Evolutionary conservation across 2,113 vertebrate species (phyloP), one percentile per base, ranked within the genome.

Genomic region (Nycticebus coucang): DNA sequence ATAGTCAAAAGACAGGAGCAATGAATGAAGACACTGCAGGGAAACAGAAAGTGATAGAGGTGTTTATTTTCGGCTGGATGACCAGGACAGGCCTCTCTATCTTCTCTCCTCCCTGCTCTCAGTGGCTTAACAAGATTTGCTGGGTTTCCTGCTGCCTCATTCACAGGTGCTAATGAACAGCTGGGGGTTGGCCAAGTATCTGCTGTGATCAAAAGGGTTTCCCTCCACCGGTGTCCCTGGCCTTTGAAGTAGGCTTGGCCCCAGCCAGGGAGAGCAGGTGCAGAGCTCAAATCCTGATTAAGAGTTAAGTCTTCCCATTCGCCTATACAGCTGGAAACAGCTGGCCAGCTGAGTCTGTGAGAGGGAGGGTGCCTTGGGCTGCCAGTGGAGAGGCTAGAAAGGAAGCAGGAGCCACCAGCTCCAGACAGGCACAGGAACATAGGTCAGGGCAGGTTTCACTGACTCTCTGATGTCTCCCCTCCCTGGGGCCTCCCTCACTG

Each of bases 241-340:
- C 59, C 24, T 83, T 26, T 64, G 53, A 87, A 55, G 59, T 28
- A 55, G 86, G 19, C 45, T 81, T 50, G 68, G 78, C 14, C 37
- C 60, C 45, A 26, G 90, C 87, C 60, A 74, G 85, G 30, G 64
- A 84, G 41, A 97, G 90, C 96, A 97, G 95, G 94, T 97, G 75
- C 94, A 94, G 57, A 57, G 60, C 92, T 89, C 37, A 94, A 57
- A 77, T 87, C 72, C 81, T 30, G 45, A 80, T 66, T 37, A 62
- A 78, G 55, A 72, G 66, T 10, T 10, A 91, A 80, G 33, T 64
- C n/a, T 83, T 95, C 85, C 59, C 85, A 64, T 69, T 74, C 35
- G 37, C 60, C 35, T 21, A 9, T 7, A 74, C 89, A 95, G 84
- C 94, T 92, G 92, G 89, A 93, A 97, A 90, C 92, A 94, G 77